Conservation (phyloP, 1,140 invertebrate genomes). For the Aricia agestis region DNA sequence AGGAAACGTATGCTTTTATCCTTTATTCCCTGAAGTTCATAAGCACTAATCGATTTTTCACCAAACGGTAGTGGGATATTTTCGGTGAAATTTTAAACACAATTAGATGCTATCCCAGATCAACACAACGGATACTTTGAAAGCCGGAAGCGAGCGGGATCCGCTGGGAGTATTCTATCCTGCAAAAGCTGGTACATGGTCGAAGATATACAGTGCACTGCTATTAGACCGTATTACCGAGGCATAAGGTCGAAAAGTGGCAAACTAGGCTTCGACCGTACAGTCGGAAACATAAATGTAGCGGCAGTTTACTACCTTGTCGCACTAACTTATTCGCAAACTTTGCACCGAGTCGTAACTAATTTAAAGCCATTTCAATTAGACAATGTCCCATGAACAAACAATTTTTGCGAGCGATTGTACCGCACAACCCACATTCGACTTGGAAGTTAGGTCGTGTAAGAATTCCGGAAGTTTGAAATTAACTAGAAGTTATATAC, state of each 20-base stretch:
- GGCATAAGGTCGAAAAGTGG: too few species aligned
- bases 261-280: too few species aligned
- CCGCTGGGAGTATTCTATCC: slow-evolving; percentile 2
- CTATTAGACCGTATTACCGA: too few species aligned
- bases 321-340: neutral
- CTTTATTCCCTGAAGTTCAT: neutral
- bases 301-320: neutral
- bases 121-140: slow-evolving; percentile 12
- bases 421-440: neutral
- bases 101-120: slow-evolving; percentile 13
- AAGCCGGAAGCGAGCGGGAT: neutral
- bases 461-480: slow-evolving; percentile 1
- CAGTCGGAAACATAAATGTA: neutral
- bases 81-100: slow-evolving; percentile 14
- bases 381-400: neutral
- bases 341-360: neutral
- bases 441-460: slow-evolving; percentile 3
- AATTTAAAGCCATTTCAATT: slow-evolving; percentile 3
- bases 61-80: neutral
- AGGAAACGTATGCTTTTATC: neutral
- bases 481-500: neutral
- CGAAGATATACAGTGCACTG: too few species aligned
- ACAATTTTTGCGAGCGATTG: neutral
- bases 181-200: slow-evolving; percentile 7
- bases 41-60: neutral